phyloP scores from a whole-genome alignment of 1,140 invertebrate species.

The Venturia canescens region DNA sequence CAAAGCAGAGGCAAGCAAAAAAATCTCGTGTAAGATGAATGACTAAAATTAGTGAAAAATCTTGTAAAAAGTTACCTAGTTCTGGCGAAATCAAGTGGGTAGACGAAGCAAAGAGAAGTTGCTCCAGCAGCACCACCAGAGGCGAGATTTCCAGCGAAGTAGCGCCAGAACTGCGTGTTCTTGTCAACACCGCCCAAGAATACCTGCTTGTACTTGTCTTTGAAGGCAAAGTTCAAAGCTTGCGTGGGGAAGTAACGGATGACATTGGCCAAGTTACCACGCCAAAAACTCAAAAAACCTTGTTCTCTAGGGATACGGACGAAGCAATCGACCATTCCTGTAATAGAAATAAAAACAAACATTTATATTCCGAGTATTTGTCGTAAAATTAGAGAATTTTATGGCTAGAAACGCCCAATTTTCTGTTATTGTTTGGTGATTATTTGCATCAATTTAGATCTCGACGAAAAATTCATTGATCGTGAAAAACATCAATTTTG shows the following conservation, averaged over 20 bases:
- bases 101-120: conserved; percentile 96
- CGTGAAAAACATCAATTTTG: too few species aligned
- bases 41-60: too few species aligned
- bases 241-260: conserved; percentile 97
- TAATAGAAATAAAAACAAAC: conserved; percentile 53
- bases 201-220: conserved; percentile 91
- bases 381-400: neutral
- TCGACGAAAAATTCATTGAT: too few species aligned
- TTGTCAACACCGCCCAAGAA: conserved; percentile 92
- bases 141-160: conserved; percentile 91
- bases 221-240: conserved; percentile 97
- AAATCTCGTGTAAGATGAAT: too few species aligned
- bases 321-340: conserved; percentile 92
- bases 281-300: conserved; percentile 91
- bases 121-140: conserved; percentile 97
- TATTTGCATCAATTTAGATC: too few species aligned
- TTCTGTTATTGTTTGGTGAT: too few species aligned
- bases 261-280: conserved; percentile 96
- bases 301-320: conserved; percentile 92
- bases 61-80: conserved; percentile 82
- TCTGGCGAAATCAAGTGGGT: conserved; percentile 96
- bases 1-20: too few species aligned
- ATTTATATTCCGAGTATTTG: neutral
- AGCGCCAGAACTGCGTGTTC: conserved; percentile 91
- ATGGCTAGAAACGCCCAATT: too few species aligned